phyloP scores from a whole-genome alignment of 2,888 invertebrate species.

The Stenodera caucasica region DNA sequence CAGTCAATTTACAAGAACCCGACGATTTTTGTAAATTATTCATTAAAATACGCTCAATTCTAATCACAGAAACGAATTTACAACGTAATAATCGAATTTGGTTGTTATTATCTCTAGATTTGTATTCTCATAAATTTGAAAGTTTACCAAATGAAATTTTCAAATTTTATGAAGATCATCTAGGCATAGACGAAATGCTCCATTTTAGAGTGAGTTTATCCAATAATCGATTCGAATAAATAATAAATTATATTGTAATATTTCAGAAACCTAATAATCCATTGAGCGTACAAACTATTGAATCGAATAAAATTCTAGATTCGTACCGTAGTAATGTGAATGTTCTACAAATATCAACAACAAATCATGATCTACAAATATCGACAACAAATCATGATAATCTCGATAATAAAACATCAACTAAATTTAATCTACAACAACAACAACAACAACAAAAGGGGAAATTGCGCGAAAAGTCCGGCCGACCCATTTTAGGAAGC shows the following conservation, averaged over 20 bases:
- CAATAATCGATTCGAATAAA: background rate
- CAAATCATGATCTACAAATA: no score
- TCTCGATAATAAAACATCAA: background rate
- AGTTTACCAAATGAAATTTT: conserved; percentile 49
- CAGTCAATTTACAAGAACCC: conserved; percentile 39
- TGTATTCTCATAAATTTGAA: conserved; percentile 49
- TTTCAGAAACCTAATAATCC: conserved; percentile 43
- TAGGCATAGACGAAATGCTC: conserved; percentile 48
- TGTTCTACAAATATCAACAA: conserved; percentile 47
- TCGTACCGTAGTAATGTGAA: conserved; percentile 49
- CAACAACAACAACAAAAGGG: conserved; percentile 9
- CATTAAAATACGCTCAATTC: conserved; percentile 45
- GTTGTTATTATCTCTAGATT: conserved; percentile 54
- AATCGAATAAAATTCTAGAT: conserved; percentile 46
- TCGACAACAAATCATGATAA: conserved; percentile 12
- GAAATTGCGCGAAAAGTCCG: conserved; percentile 34
- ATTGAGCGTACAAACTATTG: conserved; percentile 48
- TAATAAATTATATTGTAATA: conserved; percentile 12
- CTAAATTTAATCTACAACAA: background rate
- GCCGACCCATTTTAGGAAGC: conserved; percentile 51
- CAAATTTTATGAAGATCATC: conserved; percentile 50
- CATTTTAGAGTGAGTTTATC: conserved; percentile 46
- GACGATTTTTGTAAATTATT: conserved; percentile 48
- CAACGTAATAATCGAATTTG: conserved; percentile 50
- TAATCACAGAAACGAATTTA: conserved; percentile 48